A percentile compares a stretch with the other conserved stretches of the same genome.
Evolutionary conservation across 2,797 vertebrate genomes (phyloP).

Genomic region (Intellagama lesueurii): DNA sequence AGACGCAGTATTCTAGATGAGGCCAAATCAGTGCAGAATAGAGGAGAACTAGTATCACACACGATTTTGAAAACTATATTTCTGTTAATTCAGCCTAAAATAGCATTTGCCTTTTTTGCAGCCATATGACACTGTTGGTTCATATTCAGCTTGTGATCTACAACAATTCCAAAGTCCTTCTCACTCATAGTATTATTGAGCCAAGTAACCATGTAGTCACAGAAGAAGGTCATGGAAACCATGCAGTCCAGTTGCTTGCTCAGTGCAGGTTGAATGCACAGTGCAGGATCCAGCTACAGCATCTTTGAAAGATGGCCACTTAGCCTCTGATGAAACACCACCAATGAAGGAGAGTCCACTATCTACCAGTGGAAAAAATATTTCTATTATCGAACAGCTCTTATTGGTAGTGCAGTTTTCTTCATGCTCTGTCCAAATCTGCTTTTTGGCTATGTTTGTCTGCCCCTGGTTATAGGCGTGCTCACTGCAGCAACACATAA

Average conservation of each 20-base stretch:
- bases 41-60: too few species aligned
- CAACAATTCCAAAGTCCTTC: too few species aligned
- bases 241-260: not conserved
- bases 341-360: too few species aligned
- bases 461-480: not conserved
- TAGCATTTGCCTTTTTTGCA: too few species aligned
- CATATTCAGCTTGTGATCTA: too few species aligned
- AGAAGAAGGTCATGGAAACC: not conserved
- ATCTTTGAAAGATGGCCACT: not conserved
- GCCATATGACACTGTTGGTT: too few species aligned
- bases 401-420: not conserved
- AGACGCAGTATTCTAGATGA: too few species aligned
- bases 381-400: not conserved
- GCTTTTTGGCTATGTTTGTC: not conserved
- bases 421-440: not conserved
- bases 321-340: not conserved
- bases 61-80: too few species aligned
- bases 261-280: not conserved
- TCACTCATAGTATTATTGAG: too few species aligned
- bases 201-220: too few species aligned
- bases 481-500: not conserved
- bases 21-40: too few species aligned
- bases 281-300: not conserved
- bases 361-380: not conserved
- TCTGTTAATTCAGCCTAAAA: too few species aligned